Percentiles rank a stretch among this genome's conserved stretches.
Evolutionary conservation across 2,888 invertebrate species (phyloP).

Genomic region (Apotomis turbidana): DNA sequence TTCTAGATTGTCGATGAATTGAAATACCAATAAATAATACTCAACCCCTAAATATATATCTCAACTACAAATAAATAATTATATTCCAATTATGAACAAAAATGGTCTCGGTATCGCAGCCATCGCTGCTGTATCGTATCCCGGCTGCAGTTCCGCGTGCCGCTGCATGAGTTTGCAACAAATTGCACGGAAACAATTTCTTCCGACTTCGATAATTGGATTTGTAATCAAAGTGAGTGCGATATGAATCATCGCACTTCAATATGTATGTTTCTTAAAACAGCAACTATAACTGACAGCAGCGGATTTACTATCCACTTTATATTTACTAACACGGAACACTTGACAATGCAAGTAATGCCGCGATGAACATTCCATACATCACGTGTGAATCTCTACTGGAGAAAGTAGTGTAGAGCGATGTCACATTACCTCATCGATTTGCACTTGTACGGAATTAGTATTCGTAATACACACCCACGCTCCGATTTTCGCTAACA

Average conservation of each 20-base stretch:
- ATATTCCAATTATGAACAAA: conserved; percentile 2
- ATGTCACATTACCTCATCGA: conserved; percentile 70
- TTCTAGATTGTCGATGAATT: conserved; percentile 26
- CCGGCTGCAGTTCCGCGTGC: conserved; percentile 55
- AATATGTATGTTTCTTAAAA: conserved; percentile 40
- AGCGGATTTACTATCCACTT: too few species aligned
- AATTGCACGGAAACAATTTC: conserved; percentile 65
- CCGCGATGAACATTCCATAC: conserved; percentile 28
- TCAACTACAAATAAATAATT: not conserved
- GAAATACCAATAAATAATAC: not conserved
- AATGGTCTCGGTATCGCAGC: conserved; percentile 11
- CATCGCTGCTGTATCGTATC: conserved; percentile 51
- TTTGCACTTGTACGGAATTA: conserved; percentile 67
- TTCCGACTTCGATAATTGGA: conserved; percentile 67
- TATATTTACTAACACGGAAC: not conserved
- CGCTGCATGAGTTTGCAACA: conserved; percentile 52
- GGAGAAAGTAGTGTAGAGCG: conserved; percentile 71
- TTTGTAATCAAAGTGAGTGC: conserved; percentile 53
- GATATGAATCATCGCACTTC: conserved; percentile 60
- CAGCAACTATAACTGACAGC: not conserved
- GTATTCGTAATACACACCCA: conserved; percentile 74
- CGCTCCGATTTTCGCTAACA: conserved; percentile 73
- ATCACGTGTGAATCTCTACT: conserved; percentile 56
- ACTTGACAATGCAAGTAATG: not conserved
- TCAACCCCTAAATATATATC: not conserved